Evolutionary conservation across 2,797 vertebrate species (phyloP).

Genomic region (Emys orbicularis): DNA sequence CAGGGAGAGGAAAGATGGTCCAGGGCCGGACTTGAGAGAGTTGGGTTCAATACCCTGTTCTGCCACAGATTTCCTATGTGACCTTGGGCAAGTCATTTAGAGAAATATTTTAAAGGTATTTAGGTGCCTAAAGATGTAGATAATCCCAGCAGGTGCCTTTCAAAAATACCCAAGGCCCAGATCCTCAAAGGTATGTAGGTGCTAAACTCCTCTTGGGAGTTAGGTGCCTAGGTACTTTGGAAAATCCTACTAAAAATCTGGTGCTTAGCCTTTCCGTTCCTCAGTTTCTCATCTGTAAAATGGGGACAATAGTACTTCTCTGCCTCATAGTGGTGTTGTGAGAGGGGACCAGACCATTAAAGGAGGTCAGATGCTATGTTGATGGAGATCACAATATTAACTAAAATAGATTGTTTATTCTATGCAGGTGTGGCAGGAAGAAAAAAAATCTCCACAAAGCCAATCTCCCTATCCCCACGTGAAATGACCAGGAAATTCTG

Average conservation of each 20-base stretch:
- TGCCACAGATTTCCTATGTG: not conserved
- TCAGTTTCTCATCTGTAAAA: not conserved
- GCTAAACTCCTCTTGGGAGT: not conserved
- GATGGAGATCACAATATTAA: not conserved
- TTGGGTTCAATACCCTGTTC: not conserved
- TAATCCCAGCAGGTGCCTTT: no score
- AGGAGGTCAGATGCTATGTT: not conserved
- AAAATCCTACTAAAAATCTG: not conserved
- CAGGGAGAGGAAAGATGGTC: not conserved
- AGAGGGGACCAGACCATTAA: not conserved
- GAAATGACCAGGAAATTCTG: not conserved
- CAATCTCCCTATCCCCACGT: not conserved
- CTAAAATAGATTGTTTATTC: not conserved
- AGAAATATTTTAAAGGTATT: no score
- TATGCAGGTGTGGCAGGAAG: not conserved
- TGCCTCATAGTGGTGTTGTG: not conserved
- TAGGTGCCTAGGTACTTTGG: not conserved
- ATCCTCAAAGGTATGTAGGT: no score
- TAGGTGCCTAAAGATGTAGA: no score
- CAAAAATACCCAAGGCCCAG: no score
- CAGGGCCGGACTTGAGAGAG: not conserved
- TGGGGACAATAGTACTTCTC: not conserved
- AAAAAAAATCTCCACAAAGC: not conserved
- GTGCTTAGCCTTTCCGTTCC: not conserved
- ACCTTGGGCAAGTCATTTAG: not conserved